Evolutionary conservation across 2,113 vertebrate species (phyloP).

Genomic region (Struthidea cinerea): DNA sequence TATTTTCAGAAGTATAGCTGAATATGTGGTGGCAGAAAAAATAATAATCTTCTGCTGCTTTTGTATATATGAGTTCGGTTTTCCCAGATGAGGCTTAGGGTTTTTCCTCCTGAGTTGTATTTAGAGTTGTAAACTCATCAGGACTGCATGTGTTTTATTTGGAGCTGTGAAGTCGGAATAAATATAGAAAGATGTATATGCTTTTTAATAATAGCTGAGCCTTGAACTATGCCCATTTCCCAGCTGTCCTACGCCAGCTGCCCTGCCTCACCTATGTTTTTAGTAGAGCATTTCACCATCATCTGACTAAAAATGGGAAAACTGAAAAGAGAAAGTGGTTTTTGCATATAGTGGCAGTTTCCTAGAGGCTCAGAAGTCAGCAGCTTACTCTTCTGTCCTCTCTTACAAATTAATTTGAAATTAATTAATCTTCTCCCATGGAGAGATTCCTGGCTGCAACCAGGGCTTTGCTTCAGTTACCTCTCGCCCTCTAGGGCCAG

Average conservation of each 20-base stretch:
- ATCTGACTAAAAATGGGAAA: neutral
- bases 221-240: neutral
- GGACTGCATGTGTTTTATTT: conserved; percentile 6
- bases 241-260: neutral
- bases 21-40: neutral
- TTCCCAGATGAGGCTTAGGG: neutral
- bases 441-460: neutral
- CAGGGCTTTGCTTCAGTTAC: neutral
- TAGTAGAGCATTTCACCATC: neutral
- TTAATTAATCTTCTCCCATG: neutral
- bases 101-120: conserved; percentile 6
- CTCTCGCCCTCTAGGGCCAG: accelerated
- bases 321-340: neutral
- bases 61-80: neutral
- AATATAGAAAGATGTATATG: conserved; percentile 26
- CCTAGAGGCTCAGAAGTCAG: neutral
- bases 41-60: neutral
- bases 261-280: conserved; percentile 4
- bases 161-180: neutral
- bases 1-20: conserved; percentile 10
- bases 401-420: neutral
- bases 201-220: conserved; percentile 33
- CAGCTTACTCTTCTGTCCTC: neutral
- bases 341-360: neutral
- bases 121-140: conserved; percentile 6